phyloP scores from a whole-genome alignment of 2,888 invertebrate species.

The Liopterus haemorrhoidalis region DNA sequence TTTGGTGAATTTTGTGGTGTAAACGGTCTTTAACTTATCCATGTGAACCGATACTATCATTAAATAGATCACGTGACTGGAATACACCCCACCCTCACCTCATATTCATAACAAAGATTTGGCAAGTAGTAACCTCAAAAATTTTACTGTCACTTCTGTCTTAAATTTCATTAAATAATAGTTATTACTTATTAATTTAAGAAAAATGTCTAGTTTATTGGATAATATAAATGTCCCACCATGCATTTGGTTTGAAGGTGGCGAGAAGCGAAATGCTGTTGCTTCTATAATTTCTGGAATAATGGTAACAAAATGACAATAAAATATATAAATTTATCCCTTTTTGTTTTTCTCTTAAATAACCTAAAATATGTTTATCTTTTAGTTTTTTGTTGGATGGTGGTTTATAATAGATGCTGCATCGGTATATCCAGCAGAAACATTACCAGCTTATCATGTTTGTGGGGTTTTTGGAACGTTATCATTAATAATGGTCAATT shows the following conservation, averaged over 20 bases:
- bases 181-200: no score
- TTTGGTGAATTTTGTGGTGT: no score
- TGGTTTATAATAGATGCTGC: slow-evolving; percentile 97
- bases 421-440: slow-evolving; percentile 64
- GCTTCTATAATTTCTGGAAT: slow-evolving; percentile 80
- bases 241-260: slow-evolving; percentile 80
- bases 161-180: no score
- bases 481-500: slow-evolving; percentile 95
- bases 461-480: slow-evolving; percentile 93
- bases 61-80: no score
- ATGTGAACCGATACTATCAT: no score
- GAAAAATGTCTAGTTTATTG: slow-evolving; percentile 45
- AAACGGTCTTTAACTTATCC: no score
- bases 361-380: slow-evolving; percentile 29
- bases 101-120: no score
- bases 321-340: slow-evolving; percentile 11
- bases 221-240: slow-evolving; percentile 70
- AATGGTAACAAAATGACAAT: slow-evolving; percentile 59
- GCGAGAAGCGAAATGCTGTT: slow-evolving; percentile 79
- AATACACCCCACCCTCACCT: slow-evolving; percentile 25
- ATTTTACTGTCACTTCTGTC: no score
- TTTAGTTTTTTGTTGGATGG: slow-evolving; percentile 93
- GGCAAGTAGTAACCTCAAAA: no score
- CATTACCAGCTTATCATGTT: slow-evolving; percentile 80
- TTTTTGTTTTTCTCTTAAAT: slow-evolving; percentile 20